phyloP scores from a whole-genome alignment of 1,140 invertebrate genomes.

The Drosophila punjabiensis region DNA sequence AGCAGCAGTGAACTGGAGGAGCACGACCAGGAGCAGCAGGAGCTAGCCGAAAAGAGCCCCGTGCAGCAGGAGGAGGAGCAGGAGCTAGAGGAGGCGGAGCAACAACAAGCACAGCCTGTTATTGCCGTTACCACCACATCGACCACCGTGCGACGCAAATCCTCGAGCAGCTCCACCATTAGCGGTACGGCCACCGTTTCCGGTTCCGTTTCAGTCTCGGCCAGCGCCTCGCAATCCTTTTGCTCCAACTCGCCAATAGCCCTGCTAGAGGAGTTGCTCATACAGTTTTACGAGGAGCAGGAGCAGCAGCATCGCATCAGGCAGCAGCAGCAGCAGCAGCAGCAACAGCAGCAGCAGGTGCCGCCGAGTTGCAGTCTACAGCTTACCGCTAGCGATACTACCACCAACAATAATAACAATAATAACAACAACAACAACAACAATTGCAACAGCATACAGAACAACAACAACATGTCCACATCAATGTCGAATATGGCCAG shows the following conservation, averaged over 20 bases:
- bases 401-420: slow-evolving; percentile 28
- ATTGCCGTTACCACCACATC: slow-evolving; percentile 43
- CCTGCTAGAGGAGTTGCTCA: slow-evolving; percentile 76
- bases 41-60: not conserved
- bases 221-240: slow-evolving; percentile 50
- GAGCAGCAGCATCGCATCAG: slow-evolving; percentile 56
- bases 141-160: slow-evolving; percentile 53
- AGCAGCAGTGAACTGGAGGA: slow-evolving; percentile 53
- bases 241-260: slow-evolving; percentile 53
- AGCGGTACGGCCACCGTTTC: slow-evolving; percentile 50
- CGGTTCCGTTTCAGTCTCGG: slow-evolving; percentile 49
- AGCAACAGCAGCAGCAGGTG: slow-evolving; percentile 16
- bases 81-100: not conserved
- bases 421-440: slow-evolving; percentile 43
- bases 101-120: slow-evolving; percentile 18
- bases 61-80: slow-evolving; percentile 7
- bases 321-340: slow-evolving; percentile 37
- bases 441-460: slow-evolving; percentile 57
- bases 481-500: slow-evolving; percentile 66
- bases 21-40: slow-evolving; percentile 16
- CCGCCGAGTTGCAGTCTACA: not conserved
- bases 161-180: slow-evolving; percentile 44
- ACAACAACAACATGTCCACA: slow-evolving; percentile 65
- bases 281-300: slow-evolving; percentile 82
- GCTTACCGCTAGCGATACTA: slow-evolving; percentile 4